Conservation (phyloP, 1,140 invertebrate species). For the Drosophila parabipectinata region DNA sequence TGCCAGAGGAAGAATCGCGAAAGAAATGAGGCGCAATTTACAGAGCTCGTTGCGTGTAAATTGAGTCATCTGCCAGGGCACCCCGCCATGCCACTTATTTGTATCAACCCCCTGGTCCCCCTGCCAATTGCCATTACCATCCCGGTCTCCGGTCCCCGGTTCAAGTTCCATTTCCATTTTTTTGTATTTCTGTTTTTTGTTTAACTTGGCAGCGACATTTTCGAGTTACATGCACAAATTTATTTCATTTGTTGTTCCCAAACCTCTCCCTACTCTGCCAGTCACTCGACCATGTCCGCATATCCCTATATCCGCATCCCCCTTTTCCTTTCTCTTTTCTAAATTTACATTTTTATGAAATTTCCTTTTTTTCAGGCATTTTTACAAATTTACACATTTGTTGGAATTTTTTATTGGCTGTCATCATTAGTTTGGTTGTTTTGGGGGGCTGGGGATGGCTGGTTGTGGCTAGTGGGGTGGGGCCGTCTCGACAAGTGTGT, state of each 20-base stretch:
- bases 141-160: background rate
- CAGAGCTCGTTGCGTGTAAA: slow-evolving; percentile 80
- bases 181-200: slow-evolving; percentile 21
- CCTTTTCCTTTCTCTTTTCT: slow-evolving; percentile 16
- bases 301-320: slow-evolving; percentile 27
- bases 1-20: slow-evolving; percentile 75
- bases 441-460: slow-evolving; percentile 20
- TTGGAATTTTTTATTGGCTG: slow-evolving; percentile 76
- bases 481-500: slow-evolving; percentile 58
- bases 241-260: slow-evolving; percentile 61
- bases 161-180: slow-evolving; percentile 41
- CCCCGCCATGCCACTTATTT: slow-evolving; percentile 35
- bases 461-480: slow-evolving; percentile 15
- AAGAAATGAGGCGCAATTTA: slow-evolving; percentile 79
- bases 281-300: slow-evolving; percentile 50
- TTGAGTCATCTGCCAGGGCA: slow-evolving; percentile 75
- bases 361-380: slow-evolving; percentile 48
- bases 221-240: slow-evolving; percentile 71
- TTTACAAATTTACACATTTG: slow-evolving; percentile 80
- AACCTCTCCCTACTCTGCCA: slow-evolving; percentile 40
- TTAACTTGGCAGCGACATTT: slow-evolving; percentile 73
- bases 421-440: slow-evolving; percentile 76
- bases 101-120: slow-evolving; percentile 1
- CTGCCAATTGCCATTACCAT: slow-evolving; percentile 16
- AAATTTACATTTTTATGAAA: slow-evolving; percentile 70